A percentile compares a stretch with the other conserved stretches of the same genome.
These are phyloP conservation scores for Syrrhaptes paradoxus DNA, from an alignment of 2,113 vertebrate genomes.

Conservation along the genomic window DNA sequence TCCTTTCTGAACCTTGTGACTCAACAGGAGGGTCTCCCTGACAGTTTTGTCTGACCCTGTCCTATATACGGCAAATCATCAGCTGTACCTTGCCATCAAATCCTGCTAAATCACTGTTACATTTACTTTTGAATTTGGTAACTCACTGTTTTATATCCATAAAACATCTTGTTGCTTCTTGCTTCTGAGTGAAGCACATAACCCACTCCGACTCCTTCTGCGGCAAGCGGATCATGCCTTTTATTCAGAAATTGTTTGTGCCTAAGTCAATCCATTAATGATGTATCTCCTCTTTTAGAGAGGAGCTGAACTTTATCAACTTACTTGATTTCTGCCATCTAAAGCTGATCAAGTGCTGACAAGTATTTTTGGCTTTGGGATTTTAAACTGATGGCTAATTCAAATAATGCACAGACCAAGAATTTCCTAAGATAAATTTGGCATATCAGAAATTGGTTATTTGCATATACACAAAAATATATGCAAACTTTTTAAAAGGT, in stretches of 20 bases:
- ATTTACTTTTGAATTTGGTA: no score
- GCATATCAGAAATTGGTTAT: not conserved
- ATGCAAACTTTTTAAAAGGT: not conserved
- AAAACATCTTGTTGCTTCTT: no score
- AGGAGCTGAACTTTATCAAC: not conserved
- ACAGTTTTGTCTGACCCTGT: no score
- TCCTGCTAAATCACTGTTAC: no score
- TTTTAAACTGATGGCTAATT: not conserved
- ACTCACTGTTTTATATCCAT: no score
- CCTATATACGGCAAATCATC: no score
- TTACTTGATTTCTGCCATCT: not conserved
- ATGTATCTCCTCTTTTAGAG: not conserved
- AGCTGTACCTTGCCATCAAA: no score
- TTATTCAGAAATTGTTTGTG: not conserved
- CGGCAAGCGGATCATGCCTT: not conserved
- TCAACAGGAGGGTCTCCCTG: no score
- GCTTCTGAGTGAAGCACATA: no score
- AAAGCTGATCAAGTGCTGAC: not conserved
- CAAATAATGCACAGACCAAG: not conserved
- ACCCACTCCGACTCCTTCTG: no score
- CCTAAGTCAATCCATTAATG: not conserved
- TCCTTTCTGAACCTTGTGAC: no score
- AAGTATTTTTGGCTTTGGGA: not conserved
- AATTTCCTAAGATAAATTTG: not conserved
- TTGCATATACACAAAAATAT: not conserved